These are phyloP conservation scores for Plebejus argus DNA, from an alignment of 2,888 invertebrate genomes.

Conservation along the genomic window DNA sequence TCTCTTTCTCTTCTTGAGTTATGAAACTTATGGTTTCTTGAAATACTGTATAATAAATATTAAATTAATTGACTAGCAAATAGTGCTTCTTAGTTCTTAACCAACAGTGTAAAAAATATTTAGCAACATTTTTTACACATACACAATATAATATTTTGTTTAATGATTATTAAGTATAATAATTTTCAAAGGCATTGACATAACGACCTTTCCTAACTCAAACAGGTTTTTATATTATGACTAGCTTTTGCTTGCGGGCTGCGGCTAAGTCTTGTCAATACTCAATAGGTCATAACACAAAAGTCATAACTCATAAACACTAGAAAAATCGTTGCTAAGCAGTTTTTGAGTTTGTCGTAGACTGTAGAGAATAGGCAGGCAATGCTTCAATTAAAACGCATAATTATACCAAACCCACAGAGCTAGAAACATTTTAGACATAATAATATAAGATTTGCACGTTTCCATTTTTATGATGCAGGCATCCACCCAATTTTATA, in stretches of 20 bases:
- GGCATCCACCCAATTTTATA: too few species aligned
- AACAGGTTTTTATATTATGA: slow-evolving; percentile 10
- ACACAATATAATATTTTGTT: too few species aligned
- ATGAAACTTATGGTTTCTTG: slow-evolving; percentile 35
- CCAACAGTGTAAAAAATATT: too few species aligned
- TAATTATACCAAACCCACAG: too few species aligned
- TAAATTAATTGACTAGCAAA: background rate
- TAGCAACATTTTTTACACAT: background rate
- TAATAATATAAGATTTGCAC: too few species aligned
- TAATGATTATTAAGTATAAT: background rate
- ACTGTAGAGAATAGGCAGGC: too few species aligned
- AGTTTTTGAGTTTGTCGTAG: background rate
- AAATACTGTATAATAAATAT: slow-evolving; percentile 44
- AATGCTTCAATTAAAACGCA: too few species aligned
- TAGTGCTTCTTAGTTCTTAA: background rate
- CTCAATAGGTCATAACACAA: too few species aligned
- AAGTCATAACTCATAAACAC: background rate
- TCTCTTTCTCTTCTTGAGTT: slow-evolving; percentile 52
- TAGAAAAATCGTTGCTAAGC: background rate
- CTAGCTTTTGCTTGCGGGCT: background rate
- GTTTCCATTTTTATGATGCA: too few species aligned
- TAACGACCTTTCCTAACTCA: background rate
- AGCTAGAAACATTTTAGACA: too few species aligned
- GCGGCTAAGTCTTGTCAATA: background rate
- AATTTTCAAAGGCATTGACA: slow-evolving; percentile 5